phyloP scores from a whole-genome alignment of 2,797 vertebrate genomes.

The Ibycter americanus region DNA sequence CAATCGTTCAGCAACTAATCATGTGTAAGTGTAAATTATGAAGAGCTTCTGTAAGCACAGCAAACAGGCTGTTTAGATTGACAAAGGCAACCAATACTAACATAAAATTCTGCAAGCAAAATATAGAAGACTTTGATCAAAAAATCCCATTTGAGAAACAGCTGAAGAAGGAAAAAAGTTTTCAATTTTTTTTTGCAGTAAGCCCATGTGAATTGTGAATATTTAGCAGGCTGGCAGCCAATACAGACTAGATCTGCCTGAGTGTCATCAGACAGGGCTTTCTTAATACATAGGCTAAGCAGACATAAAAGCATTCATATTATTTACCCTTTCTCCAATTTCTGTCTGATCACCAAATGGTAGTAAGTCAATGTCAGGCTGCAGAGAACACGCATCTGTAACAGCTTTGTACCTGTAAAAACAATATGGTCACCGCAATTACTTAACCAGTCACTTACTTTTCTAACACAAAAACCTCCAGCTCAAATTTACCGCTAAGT shows the following conservation, averaged over 20 bases:
- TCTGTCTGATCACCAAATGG: slow-evolving; percentile 98
- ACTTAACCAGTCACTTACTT: neutral
- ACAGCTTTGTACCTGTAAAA: slow-evolving; percentile 92
- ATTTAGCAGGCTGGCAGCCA: neutral
- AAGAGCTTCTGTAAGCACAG: neutral
- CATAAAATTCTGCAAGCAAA: neutral
- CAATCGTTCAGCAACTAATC: neutral
- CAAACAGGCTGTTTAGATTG: neutral
- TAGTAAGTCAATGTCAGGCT: slow-evolving; percentile 95
- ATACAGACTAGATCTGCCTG: neutral
- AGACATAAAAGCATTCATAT: neutral
- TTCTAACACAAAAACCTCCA: neutral
- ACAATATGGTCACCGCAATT: neutral
- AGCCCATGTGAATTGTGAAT: neutral
- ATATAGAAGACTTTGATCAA: neutral
- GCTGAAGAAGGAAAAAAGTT: neutral
- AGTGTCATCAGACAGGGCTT: neutral
- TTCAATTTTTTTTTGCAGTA: neutral
- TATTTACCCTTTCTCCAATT: slow-evolving; percentile 94
- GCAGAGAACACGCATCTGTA: slow-evolving; percentile 95
- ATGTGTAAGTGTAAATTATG: neutral
- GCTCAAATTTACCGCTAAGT: neutral
- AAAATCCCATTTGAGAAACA: neutral
- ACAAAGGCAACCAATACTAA: neutral
- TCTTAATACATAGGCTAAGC: neutral